A percentile compares a stretch with the other conserved stretches of the same genome.
phyloP scores from a whole-genome alignment of 2,113 vertebrate species.

The Rattus norvegicus region DNA sequence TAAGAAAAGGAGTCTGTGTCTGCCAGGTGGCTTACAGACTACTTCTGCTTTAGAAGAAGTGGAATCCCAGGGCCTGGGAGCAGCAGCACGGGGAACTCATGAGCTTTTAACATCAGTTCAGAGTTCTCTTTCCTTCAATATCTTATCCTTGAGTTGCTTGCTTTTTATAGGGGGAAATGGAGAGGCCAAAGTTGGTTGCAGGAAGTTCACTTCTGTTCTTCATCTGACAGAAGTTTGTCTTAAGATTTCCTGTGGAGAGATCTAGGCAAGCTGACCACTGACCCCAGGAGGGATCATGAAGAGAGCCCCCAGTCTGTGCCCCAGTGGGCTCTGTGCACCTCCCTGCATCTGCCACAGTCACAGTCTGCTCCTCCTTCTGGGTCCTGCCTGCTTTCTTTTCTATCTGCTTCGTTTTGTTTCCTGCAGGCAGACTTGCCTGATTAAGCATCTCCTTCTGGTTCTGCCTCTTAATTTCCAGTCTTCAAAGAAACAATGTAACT shows the following conservation, averaged over 20 bases:
- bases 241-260: background rate
- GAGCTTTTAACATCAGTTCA: background rate
- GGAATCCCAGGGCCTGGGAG: background rate
- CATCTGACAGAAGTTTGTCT: background rate
- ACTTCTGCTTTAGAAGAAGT: background rate
- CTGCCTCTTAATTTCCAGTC: background rate
- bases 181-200: background rate
- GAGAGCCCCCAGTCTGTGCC: background rate
- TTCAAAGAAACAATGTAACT: background rate
- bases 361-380: no score
- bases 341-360: background rate
- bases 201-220: background rate
- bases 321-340: background rate
- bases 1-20: background rate
- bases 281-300: background rate
- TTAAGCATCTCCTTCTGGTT: background rate
- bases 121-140: background rate
- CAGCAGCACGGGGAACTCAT: accelerated
- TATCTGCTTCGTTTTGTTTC: background rate
- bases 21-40: background rate
- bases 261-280: background rate
- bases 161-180: background rate
- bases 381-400: background rate
- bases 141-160: background rate
- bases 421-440: background rate